Evolutionary conservation across 2,888 invertebrate species (phyloP).

Genomic region (Agonopterix heracliana): DNA sequence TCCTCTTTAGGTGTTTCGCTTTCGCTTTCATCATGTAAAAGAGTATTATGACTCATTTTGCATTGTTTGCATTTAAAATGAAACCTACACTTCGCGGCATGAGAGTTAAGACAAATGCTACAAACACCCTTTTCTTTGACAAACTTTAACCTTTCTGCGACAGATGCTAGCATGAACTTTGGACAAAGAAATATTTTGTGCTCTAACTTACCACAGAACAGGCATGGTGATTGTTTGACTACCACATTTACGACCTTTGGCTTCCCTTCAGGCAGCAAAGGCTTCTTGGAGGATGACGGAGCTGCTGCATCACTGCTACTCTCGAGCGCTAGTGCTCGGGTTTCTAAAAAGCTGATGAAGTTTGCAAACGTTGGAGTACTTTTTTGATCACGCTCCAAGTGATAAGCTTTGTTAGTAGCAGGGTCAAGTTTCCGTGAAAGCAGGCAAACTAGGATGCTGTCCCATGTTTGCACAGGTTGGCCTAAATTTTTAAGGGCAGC

Average conservation of each 20-base stretch:
- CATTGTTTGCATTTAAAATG: slow-evolving; percentile 8
- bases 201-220: slow-evolving; percentile 6
- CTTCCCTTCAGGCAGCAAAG: not conserved
- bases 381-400: slow-evolving; percentile 7
- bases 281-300: not conserved
- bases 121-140: not conserved
- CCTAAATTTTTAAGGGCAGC: slow-evolving; percentile 11
- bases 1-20: not conserved
- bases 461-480: slow-evolving; percentile 7
- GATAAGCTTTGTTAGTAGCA: slow-evolving; percentile 3
- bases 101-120: slow-evolving; percentile 2
- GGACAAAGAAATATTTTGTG: slow-evolving; percentile 11
- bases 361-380: not conserved
- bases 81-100: slow-evolving; percentile 8
- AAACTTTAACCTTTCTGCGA: slow-evolving; percentile 2
- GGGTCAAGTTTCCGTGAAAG: slow-evolving; percentile 13
- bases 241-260: not conserved
- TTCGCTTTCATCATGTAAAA: slow-evolving; percentile 5
- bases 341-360: slow-evolving; percentile 9
- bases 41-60: slow-evolving; percentile 6
- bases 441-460: slow-evolving; percentile 12
- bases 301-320: not conserved
- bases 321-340: not conserved
- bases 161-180: slow-evolving; percentile 4
- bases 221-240: not conserved